Percentiles rank a stretch among this genome's conserved stretches.
These are phyloP conservation scores for Beroe ovata DNA, from an alignment of 37 sponge, comb jelly and placozoan species.

Conservation along the genomic window DNA sequence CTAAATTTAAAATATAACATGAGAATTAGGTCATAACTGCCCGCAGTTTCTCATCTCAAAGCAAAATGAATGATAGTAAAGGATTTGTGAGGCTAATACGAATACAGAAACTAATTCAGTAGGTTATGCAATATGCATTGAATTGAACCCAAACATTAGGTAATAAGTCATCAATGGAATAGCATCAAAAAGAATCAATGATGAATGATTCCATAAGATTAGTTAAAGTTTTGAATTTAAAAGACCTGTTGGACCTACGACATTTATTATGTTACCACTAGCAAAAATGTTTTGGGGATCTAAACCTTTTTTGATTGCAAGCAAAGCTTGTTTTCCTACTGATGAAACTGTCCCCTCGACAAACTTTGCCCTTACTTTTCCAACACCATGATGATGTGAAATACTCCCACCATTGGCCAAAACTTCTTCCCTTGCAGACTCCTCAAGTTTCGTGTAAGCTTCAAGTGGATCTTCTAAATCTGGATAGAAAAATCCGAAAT, in stretches of 20 bases:
- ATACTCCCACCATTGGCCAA: slow-evolving; percentile 86
- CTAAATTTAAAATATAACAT: no score
- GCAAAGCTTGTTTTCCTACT: slow-evolving; percentile 75
- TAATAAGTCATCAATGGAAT: no score
- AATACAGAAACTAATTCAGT: no score
- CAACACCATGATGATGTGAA: slow-evolving; percentile 97
- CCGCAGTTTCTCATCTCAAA: no score
- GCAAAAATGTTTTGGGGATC: slow-evolving; percentile 90
- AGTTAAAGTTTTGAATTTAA: slow-evolving; percentile 12
- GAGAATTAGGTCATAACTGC: no score
- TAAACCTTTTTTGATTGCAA: slow-evolving; percentile 77
- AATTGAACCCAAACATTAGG: no score
- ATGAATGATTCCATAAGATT: no score
- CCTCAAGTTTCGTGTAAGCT: slow-evolving; percentile 71
- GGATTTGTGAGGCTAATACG: no score
- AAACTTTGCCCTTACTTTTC: slow-evolving; percentile 86
- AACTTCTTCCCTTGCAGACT: slow-evolving; percentile 84
- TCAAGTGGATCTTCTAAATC: slow-evolving; percentile 80
- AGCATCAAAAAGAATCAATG: no score
- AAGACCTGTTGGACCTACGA: slow-evolving; percentile 30
- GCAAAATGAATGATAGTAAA: no score
- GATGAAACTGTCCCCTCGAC: slow-evolving; percentile 74
- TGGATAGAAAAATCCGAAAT: slow-evolving; percentile 79
- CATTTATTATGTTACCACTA: slow-evolving; percentile 72
- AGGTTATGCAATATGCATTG: no score